Percentiles rank a stretch among this genome's conserved stretches.
These are phyloP conservation scores for Anthonomus grandis DNA, from an alignment of 1,140 invertebrate genomes.

Conservation along the genomic window DNA sequence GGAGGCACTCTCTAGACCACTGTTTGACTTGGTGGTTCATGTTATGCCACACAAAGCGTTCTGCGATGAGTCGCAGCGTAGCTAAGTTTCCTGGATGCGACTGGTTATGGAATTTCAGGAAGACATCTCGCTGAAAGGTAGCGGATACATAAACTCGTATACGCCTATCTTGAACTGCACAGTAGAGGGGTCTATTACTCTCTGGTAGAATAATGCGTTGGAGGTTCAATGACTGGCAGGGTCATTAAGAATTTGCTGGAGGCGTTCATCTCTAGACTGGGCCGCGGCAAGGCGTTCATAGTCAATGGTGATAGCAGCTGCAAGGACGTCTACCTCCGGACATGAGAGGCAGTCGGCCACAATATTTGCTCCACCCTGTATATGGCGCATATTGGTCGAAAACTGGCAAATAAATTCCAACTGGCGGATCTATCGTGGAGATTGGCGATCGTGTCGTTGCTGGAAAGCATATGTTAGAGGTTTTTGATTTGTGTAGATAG, in stretches of 20 bases:
- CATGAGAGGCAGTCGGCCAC: constrained; percentile 40
- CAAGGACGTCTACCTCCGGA: neutral
- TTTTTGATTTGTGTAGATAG: constrained; percentile 8
- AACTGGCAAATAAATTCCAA: constrained; percentile 46
- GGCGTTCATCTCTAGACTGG: neutral
- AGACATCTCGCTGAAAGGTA: neutral
- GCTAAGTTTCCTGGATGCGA: constrained; percentile 37
- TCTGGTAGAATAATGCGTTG: neutral
- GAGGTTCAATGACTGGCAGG: too few relatives aligned
- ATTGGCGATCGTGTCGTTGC: constrained; percentile 1
- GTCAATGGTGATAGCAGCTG: neutral
- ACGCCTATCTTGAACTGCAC: neutral
- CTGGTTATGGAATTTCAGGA: constrained; percentile 2
- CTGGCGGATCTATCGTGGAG: constrained; percentile 37
- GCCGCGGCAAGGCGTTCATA: neutral
- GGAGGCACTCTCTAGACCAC: constrained; percentile 32
- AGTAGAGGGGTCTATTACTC: neutral
- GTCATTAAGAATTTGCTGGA: neutral
- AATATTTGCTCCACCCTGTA: constrained; percentile 40
- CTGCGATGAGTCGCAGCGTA: constrained; percentile 17
- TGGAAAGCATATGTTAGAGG: constrained; percentile 1
- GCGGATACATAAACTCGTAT: neutral
- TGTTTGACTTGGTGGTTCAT: constrained; percentile 34
- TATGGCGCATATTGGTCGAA: constrained; percentile 43
- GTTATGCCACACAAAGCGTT: constrained; percentile 30